A percentile compares a stretch with the other conserved stretches of the same genome.
These are phyloP conservation scores for Ctenosaura bakeri DNA, from an alignment of 2,797 vertebrate species.

Conservation along the genomic window DNA sequence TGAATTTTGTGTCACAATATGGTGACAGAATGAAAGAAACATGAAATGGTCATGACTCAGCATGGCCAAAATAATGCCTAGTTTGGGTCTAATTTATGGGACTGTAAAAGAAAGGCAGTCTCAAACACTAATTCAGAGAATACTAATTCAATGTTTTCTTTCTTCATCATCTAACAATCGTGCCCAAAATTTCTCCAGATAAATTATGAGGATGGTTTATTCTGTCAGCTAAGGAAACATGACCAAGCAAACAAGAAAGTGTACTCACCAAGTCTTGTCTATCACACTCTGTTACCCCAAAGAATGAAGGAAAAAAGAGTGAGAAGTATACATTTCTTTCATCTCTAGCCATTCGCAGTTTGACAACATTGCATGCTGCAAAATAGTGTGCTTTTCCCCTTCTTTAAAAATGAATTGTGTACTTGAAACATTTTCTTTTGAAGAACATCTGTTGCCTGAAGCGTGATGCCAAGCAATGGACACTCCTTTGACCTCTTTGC, in stretches of 20 bases:
- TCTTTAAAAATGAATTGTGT: slow-evolving; percentile 15
- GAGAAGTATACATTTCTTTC: not conserved
- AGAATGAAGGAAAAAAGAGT: not conserved
- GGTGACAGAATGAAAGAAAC: too few relatives aligned
- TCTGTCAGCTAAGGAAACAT: not conserved
- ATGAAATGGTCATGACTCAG: too few relatives aligned
- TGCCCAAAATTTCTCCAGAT: not conserved
- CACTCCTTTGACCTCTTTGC: not conserved
- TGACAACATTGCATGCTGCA: too few relatives aligned
- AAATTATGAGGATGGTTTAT: not conserved
- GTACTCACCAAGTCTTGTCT: not conserved
- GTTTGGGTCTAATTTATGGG: not conserved
- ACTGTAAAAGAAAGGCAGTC: not conserved
- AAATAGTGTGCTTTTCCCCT: not conserved
- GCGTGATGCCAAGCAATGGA: slow-evolving; percentile 3
- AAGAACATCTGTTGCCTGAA: not conserved
- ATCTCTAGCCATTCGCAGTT: not conserved
- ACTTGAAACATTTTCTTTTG: not conserved
- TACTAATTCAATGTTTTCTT: not conserved
- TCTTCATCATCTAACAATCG: not conserved
- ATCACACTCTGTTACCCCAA: not conserved
- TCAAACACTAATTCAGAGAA: not conserved
- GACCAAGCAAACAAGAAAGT: not conserved
- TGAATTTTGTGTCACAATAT: not conserved
- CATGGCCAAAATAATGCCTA: not conserved